These are phyloP conservation scores for Bubo scandiacus DNA, from an alignment of 2,113 vertebrate genomes.

Conservation along the genomic window DNA sequence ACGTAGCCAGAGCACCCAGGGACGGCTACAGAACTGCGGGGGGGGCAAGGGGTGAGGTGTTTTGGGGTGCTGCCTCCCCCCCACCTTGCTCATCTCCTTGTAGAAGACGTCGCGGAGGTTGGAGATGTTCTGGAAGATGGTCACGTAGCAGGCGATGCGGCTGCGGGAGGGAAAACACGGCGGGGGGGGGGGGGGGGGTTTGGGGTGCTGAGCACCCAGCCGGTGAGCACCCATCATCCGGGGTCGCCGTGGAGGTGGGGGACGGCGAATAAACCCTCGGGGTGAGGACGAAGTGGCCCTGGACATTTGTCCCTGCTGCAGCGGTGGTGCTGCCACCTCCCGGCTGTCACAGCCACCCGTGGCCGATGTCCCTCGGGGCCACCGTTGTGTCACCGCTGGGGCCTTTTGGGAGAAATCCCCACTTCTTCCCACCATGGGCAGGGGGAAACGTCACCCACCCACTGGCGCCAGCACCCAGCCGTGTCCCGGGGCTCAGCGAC, in stretches of 20 bases:
- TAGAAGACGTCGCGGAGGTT: constrained; percentile 88
- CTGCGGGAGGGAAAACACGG: constrained; percentile 28
- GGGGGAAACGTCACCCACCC: background rate
- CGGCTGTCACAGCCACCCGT: background rate
- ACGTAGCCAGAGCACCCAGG: rapidly evolving
- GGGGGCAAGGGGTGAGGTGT: rapidly evolving
- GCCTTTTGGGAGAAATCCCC: background rate
- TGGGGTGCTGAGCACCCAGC: background rate
- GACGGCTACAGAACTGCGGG: rapidly evolving
- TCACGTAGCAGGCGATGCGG: constrained; percentile 90
- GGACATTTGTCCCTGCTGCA: rapidly evolving
- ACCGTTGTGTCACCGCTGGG: rapidly evolving
- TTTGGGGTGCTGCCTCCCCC: background rate
- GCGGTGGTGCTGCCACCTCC: background rate
- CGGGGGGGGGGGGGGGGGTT: background rate
- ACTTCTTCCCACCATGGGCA: background rate
- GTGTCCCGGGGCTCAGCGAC: background rate
- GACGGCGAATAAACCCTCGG: background rate
- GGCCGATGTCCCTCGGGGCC: background rate
- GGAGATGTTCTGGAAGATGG: constrained; percentile 89
- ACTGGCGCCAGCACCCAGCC: no score
- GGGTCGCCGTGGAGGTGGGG: background rate
- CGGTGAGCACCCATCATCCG: background rate
- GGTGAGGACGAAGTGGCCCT: background rate
- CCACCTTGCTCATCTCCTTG: constrained; percentile 90